Conservation (phyloP, 1,140 invertebrate species). For the Colletes latitarsis region DNA sequence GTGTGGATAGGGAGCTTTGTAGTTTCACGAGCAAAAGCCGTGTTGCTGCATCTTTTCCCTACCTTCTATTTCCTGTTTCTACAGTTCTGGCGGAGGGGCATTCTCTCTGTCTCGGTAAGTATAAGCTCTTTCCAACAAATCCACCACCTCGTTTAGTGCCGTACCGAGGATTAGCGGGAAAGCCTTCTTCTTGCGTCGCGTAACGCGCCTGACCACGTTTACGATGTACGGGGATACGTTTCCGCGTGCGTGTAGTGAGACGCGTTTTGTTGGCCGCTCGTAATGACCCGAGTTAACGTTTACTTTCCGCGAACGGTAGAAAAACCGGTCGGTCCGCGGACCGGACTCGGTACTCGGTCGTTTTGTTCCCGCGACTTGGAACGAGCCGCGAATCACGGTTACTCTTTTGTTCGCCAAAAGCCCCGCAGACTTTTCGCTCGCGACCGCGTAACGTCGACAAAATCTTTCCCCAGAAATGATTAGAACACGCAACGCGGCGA, state of each 20-base stretch:
- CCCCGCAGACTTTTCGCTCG: too few species aligned
- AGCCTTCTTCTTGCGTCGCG: slow-evolving; percentile 77
- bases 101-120: slow-evolving; percentile 64
- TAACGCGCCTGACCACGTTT: slow-evolving; percentile 77
- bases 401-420: background rate
- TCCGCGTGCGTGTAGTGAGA: background rate
- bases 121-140: slow-evolving; percentile 81
- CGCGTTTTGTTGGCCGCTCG: slow-evolving; percentile 54
- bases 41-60: slow-evolving; percentile 48
- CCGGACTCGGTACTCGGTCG: background rate
- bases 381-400: background rate
- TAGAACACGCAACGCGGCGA: too few species aligned
- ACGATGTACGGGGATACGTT: slow-evolving; percentile 28
- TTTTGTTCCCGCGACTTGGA: background rate
- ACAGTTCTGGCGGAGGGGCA: slow-evolving; percentile 35
- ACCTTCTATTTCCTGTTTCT: slow-evolving; percentile 34
- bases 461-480: background rate
- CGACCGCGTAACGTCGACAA: background rate
- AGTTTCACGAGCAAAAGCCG: slow-evolving; percentile 71
- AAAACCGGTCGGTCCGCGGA: background rate
- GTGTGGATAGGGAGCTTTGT: slow-evolving; percentile 77
- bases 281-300: slow-evolving; percentile 63
- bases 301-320: background rate
- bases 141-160: slow-evolving; percentile 80
- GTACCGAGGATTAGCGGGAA: slow-evolving; percentile 75